phyloP scores from a whole-genome alignment of 1,140 invertebrate species.

The Drosophila pruinosa region DNA sequence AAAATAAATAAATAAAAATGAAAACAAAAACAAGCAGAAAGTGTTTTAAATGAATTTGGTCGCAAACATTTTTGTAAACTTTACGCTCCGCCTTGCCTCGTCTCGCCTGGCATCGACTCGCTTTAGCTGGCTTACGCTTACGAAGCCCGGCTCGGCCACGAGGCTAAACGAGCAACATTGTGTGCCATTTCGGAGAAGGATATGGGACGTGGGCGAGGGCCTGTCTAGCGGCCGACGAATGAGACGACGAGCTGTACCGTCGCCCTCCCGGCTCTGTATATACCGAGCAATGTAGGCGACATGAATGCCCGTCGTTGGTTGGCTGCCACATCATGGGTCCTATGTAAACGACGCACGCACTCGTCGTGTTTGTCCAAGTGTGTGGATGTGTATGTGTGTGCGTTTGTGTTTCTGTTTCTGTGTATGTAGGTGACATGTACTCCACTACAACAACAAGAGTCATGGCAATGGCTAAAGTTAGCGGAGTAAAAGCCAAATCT shows the following conservation, averaged over 20 bases:
- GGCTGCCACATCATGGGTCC: slow-evolving; percentile 57
- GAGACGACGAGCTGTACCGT: slow-evolving; percentile 58
- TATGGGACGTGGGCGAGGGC: slow-evolving; percentile 31
- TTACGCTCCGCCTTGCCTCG: slow-evolving; percentile 44
- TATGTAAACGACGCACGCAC: slow-evolving; percentile 75
- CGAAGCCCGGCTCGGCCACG: slow-evolving; percentile 55
- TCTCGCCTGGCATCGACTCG: neutral
- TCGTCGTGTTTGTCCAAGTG: slow-evolving; percentile 4
- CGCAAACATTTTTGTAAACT: slow-evolving; percentile 66
- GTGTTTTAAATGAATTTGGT: slow-evolving; percentile 41
- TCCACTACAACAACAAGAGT: slow-evolving; percentile 55
- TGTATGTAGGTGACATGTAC: slow-evolving; percentile 79
- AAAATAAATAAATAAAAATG: slow-evolving; percentile 19
- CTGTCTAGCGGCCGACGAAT: slow-evolving; percentile 65
- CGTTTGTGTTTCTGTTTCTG: slow-evolving; percentile 30
- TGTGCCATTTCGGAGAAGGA: slow-evolving; percentile 45
- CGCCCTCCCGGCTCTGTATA: slow-evolving; percentile 47
- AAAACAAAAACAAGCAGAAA: slow-evolving; percentile 6
- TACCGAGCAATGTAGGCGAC: slow-evolving; percentile 63
- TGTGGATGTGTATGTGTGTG: slow-evolving; percentile 12
- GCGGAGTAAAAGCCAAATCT: slow-evolving; percentile 75
- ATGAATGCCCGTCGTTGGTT: slow-evolving; percentile 64
- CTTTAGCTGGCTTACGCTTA: slow-evolving; percentile 44
- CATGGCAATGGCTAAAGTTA: slow-evolving; percentile 70
- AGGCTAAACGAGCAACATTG: slow-evolving; percentile 73